A percentile compares a stretch with the other conserved stretches of the same genome.
Conservation (phyloP, 2,888 invertebrate species). For the Anodontia alba region DNA sequence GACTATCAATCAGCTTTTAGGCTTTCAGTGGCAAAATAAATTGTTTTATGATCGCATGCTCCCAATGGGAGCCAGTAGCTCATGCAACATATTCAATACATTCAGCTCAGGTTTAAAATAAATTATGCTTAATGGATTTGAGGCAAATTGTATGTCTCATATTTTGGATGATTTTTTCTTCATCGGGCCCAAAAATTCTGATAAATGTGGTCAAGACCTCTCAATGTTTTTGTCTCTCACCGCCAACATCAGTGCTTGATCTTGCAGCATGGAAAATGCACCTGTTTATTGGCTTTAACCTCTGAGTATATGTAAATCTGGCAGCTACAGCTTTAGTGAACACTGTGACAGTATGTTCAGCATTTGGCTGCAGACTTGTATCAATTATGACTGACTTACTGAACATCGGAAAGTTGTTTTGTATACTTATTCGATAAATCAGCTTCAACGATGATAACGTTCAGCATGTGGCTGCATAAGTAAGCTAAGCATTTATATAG, state of each 20-base stretch:
- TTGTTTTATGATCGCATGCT: constrained; percentile 34
- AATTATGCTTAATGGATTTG: constrained; percentile 17
- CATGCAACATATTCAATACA: constrained; percentile 36
- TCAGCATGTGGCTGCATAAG: too few relatives aligned
- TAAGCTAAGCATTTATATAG: too few relatives aligned
- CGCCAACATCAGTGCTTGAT: constrained; percentile 12
- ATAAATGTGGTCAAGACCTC: constrained; percentile 25
- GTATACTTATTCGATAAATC: too few relatives aligned
- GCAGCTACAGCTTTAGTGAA: too few relatives aligned
- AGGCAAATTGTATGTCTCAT: constrained; percentile 24
- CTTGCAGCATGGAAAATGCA: constrained; percentile 15
- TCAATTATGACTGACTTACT: too few relatives aligned
- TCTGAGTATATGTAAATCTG: too few relatives aligned
- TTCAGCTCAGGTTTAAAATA: constrained; percentile 37
- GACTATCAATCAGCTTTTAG: constrained; percentile 1
- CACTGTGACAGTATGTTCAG: too few relatives aligned
- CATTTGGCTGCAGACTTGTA: too few relatives aligned
- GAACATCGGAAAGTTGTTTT: too few relatives aligned
- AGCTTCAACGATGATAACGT: too few relatives aligned
- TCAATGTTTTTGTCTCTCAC: constrained; percentile 8
- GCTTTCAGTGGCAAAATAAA: neutral
- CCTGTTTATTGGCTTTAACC: too few relatives aligned
- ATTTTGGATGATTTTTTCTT: constrained; percentile 44
- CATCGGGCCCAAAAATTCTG: constrained; percentile 25
- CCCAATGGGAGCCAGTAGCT: constrained; percentile 37